Evolutionary conservation across 2,888 invertebrate species (phyloP).

Genomic region (Pandemis cinnamomeana): DNA sequence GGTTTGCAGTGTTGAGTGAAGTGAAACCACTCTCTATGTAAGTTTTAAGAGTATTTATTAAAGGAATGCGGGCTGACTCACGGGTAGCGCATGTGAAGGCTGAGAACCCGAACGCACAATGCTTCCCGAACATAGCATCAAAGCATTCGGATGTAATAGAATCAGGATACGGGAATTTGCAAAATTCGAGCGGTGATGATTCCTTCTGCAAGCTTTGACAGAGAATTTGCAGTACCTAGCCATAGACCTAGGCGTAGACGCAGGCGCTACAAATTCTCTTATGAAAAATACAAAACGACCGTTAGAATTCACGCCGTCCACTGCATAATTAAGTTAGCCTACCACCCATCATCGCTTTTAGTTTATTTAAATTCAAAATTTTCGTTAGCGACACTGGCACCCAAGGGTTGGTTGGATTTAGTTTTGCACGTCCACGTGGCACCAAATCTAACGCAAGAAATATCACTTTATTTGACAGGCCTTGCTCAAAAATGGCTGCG

Average conservation of each 20-base stretch:
- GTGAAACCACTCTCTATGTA: constrained; percentile 78
- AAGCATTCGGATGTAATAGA: constrained; percentile 46
- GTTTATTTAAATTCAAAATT: constrained; percentile 56
- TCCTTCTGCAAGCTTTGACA: constrained; percentile 45
- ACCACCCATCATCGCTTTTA: constrained; percentile 76
- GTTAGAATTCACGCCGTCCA: constrained; percentile 69
- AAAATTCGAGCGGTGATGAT: constrained; percentile 39
- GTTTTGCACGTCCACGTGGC: constrained; percentile 43
- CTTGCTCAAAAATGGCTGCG: constrained; percentile 33
- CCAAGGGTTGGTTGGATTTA: constrained; percentile 47
- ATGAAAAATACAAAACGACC: constrained; percentile 47
- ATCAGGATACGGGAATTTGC: constrained; percentile 41
- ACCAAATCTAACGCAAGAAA: constrained; percentile 39
- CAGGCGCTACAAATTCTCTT: constrained; percentile 62
- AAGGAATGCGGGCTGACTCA: constrained; percentile 79
- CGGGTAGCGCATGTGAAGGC: constrained; percentile 81
- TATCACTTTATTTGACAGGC: constrained; percentile 36
- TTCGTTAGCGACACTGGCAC: constrained; percentile 66
- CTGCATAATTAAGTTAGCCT: constrained; percentile 72
- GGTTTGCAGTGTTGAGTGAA: constrained; percentile 83
- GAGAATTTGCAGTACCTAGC: constrained; percentile 64
- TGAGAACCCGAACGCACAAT: constrained; percentile 75
- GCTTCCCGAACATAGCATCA: constrained; percentile 66
- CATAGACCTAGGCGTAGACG: constrained; percentile 54
- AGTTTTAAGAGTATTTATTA: constrained; percentile 74